These are phyloP conservation scores for Bedellia somnulentella DNA, from an alignment of 2,888 invertebrate species.

Conservation along the genomic window DNA sequence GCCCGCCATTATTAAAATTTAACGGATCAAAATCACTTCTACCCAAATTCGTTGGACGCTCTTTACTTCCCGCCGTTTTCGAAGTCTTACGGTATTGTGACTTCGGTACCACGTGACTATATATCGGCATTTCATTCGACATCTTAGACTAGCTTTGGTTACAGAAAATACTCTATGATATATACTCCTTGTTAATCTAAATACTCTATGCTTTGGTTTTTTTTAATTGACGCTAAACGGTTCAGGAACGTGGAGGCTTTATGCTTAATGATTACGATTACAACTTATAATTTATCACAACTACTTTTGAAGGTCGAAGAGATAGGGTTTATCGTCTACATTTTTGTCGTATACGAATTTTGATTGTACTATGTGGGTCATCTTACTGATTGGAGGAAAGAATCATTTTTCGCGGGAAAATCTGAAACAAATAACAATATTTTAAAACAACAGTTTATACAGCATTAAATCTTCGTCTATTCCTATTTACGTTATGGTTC, in stretches of 20 bases:
- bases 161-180: slow-evolving; percentile 15
- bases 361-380: no score
- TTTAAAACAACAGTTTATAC: no score
- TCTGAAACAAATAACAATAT: no score
- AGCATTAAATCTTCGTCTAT: no score
- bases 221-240: slow-evolving; percentile 30
- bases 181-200: slow-evolving; percentile 14
- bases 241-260: slow-evolving; percentile 35
- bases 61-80: slow-evolving; percentile 18
- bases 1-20: slow-evolving; percentile 62
- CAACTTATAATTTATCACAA: no score
- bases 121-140: slow-evolving; percentile 54
- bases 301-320: no score
- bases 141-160: slow-evolving; percentile 51
- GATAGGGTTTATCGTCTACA: no score
- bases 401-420: no score
- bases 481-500: no score
- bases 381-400: no score
- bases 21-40: slow-evolving; percentile 66
- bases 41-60: slow-evolving; percentile 19
- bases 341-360: no score
- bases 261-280: no score
- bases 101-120: slow-evolving; percentile 52
- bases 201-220: slow-evolving; percentile 21
- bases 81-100: slow-evolving; percentile 24